Evolutionary conservation across 2,113 vertebrate genomes (phyloP), one percentile per base, ranked within the genome.

Genomic region (Nothobranchius furzeri): DNA sequence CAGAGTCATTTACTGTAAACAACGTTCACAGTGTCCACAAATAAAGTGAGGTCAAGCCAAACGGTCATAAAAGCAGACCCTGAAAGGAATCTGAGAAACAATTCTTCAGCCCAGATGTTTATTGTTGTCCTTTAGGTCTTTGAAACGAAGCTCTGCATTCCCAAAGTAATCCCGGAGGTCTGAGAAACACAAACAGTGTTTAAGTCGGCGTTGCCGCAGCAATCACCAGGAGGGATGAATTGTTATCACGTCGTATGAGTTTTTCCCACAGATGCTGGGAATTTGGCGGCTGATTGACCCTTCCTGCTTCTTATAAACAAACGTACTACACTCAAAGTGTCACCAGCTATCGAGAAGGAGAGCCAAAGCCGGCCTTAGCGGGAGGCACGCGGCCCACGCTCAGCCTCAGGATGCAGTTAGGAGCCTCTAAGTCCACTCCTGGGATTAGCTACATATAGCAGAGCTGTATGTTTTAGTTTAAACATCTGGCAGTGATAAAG

Each of bases 401-500:
- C 14, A 1, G 75, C 68, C 70, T 65, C 67, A 54, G 68, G 69
- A 76, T 52, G 64, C 67, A 58, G 70, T 51, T 63, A 5, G 9
- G 60, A 12, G 53, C 75, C 66, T 75, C 43, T 67, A 80, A 78
- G 67, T 74, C 79, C 72, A 87, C 89, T 66, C 48, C 68, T 60
- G 90, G 85, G 87, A 87, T 90, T 80, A 86, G 89, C 80, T 65
- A 40, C 37, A 40, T 40, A 71, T 74, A 77, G 60, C 75, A 62
- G 62, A 64, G 50, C 58, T 75, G 66, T 68, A 46, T 83, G 86
- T 90, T 90, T 89, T 54, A 84, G 70, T 87, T 50, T 78, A 81
- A 86, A 92, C 92, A 93, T 92, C 90, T 93, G 92, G 90, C 66
- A 90, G 63, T 68, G 75, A 87, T 90, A 15, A 78, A 75, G 70